Percentiles rank a stretch among this genome's conserved stretches.
Conservation (phyloP, 2,113 vertebrate species). For the Clarias magur region DNA sequence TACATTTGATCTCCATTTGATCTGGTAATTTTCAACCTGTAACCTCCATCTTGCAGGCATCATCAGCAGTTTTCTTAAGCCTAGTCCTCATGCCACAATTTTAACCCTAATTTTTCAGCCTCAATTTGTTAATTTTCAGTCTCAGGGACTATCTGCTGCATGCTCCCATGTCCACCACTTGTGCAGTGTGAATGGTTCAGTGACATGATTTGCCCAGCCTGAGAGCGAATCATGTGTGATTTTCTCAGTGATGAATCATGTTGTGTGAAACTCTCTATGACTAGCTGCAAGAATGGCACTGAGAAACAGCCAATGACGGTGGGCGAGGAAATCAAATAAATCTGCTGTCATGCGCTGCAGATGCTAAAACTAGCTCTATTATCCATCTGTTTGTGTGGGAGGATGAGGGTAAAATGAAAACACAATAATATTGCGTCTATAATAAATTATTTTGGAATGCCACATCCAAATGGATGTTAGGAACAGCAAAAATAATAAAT, state of each 20-base stretch:
- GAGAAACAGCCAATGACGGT: not conserved
- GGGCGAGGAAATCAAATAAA: not conserved
- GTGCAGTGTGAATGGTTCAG: not conserved
- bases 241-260: not conserved
- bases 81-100: not conserved
- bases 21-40: not conserved
- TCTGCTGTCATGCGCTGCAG: not conserved
- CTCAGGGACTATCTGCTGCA: not conserved
- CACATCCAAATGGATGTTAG: not conserved
- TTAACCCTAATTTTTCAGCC: not conserved
- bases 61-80: not conserved
- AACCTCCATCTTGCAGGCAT: not conserved
- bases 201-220: not conserved
- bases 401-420: not conserved
- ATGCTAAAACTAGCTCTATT: not conserved
- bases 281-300: not conserved
- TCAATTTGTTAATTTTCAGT: not conserved
- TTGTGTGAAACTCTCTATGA: not conserved
- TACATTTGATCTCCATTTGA: not conserved
- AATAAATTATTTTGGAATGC: not conserved
- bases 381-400: constrained; percentile 14
- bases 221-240: not conserved
- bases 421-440: constrained; percentile 11
- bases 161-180: not conserved
- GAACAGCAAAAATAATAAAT: not conserved